Evolutionary conservation across 2,113 vertebrate species (phyloP).

Genomic region (Suricata suricatta): DNA sequence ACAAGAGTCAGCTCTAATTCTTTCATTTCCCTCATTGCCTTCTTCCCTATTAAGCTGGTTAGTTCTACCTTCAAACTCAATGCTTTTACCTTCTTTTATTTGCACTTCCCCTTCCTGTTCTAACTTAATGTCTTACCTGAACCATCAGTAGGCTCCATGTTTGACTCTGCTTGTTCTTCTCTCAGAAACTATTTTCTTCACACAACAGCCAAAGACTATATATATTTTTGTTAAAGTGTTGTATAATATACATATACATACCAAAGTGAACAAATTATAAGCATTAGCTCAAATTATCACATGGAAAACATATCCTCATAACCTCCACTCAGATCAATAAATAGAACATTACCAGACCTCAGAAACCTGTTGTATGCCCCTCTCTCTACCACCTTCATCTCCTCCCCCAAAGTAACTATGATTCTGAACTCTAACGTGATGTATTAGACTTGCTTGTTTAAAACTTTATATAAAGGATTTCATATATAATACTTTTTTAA

Average conservation of each 20-base stretch:
- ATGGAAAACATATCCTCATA: neutral
- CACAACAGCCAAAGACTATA: neutral
- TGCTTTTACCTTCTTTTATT: neutral
- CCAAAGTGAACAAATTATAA: neutral
- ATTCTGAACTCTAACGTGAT: neutral
- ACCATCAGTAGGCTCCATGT: neutral
- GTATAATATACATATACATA: neutral
- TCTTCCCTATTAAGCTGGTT: neutral
- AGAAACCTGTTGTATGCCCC: neutral
- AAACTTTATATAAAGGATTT: neutral
- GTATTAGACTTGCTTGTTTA: neutral
- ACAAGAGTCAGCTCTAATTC: neutral
- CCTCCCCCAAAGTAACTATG: neutral
- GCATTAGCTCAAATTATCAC: neutral
- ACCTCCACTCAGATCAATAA: neutral
- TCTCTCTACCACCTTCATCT: neutral
- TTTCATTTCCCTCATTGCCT: neutral
- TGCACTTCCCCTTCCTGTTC: neutral
- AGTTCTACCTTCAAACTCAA: neutral
- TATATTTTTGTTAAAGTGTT: neutral
- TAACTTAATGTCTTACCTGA: neutral
- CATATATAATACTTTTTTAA: neutral
- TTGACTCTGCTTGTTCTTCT: neutral
- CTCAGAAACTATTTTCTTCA: neutral
- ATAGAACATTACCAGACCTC: neutral